A percentile compares a stretch with the other conserved stretches of the same genome.
These are phyloP conservation scores for Drosophila buzzatii DNA, from an alignment of 2,888 invertebrate genomes.

Conservation along the genomic window DNA sequence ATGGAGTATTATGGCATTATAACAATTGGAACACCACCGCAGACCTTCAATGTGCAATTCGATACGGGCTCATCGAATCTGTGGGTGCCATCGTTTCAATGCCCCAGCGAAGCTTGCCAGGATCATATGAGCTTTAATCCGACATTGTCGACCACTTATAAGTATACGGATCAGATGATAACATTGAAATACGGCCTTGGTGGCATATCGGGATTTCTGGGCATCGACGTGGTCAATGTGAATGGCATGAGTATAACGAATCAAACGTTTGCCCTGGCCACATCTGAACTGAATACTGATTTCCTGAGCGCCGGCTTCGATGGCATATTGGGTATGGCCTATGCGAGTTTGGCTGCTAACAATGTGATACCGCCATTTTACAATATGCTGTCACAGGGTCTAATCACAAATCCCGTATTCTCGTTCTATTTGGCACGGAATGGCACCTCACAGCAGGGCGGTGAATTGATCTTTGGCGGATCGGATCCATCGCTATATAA, in stretches of 20 bases:
- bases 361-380: slow-evolving; percentile 95
- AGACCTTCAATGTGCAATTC: slow-evolving; percentile 96
- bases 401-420: slow-evolving; percentile 90
- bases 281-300: slow-evolving; percentile 91
- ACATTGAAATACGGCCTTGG: slow-evolving; percentile 94
- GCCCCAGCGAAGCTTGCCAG: slow-evolving; percentile 90
- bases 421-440: slow-evolving; percentile 95
- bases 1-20: slow-evolving; percentile 86
- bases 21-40: slow-evolving; percentile 94
- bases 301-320: slow-evolving; percentile 99
- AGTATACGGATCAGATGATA: slow-evolving; percentile 93
- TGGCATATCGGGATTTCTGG: slow-evolving; percentile 43
- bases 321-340: slow-evolving; percentile 97
- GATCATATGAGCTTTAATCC: slow-evolving; percentile 97
- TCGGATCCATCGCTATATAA: slow-evolving; percentile 94
- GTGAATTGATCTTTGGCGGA: slow-evolving; percentile 96
- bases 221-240: slow-evolving; percentile 86
- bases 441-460: slow-evolving; percentile 89
- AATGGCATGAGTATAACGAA: slow-evolving; percentile 89
- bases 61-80: slow-evolving; percentile 87
- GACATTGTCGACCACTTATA: slow-evolving; percentile 91
- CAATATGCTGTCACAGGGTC: slow-evolving; percentile 93
- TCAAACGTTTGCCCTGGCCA: slow-evolving; percentile 97
- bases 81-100: slow-evolving; percentile 90
- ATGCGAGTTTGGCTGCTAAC: slow-evolving; percentile 93